Base-by-base conservation (phyloP, 2,797 vertebrate species). In the Lacerta viridis region DNA sequence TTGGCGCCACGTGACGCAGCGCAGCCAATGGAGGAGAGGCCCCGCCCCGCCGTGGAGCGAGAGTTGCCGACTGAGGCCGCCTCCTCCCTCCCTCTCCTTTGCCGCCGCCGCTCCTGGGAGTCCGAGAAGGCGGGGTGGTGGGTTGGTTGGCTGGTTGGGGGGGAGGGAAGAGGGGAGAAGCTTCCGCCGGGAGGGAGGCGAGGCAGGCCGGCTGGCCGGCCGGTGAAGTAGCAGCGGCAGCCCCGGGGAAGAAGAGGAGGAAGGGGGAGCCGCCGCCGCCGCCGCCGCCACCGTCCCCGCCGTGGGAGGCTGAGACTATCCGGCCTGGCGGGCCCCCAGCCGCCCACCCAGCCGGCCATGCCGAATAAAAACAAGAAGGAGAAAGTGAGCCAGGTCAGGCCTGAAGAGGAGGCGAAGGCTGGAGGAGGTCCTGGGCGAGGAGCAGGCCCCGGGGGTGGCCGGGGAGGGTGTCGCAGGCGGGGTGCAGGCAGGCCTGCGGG, bases 291-390 rank as follows among this genome's bases (percentile, higher is more conserved):
- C 90, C 17, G 78, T 68, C 80, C 91, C 76, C 91, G 74, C 66
- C 71, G 88, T 64, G 88, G 94, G 88, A 90, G 88, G 88, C 27
- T 84, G 91, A 84, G 85, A 89, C 69, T 89, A 79, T 72, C 43
- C 33, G 90, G 71, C 91, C 76, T 92, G 86, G 93, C 87, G 90
- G 92, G 55, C 74, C 90, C 93, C 89, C 87, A 91, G 89, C 89
- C 90, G 86, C 86, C 90, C 85, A 88, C 87, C 87, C 88, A 88
- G 85, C 85, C 89, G 96, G 95, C 95, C 96, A 97, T 97, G 97
- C 97, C 96, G 96, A 97, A 97, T 96, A 97, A 97, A 96, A 97
- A 50, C 50, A 50, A 97, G 95, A 97, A 97, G 93, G 97, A 97
- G 91, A 97, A 97, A 96, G 97, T 97, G 94, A 97, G 95, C 92